Conservation (phyloP, 1,140 invertebrate species). For the Cydia splendana region DNA sequence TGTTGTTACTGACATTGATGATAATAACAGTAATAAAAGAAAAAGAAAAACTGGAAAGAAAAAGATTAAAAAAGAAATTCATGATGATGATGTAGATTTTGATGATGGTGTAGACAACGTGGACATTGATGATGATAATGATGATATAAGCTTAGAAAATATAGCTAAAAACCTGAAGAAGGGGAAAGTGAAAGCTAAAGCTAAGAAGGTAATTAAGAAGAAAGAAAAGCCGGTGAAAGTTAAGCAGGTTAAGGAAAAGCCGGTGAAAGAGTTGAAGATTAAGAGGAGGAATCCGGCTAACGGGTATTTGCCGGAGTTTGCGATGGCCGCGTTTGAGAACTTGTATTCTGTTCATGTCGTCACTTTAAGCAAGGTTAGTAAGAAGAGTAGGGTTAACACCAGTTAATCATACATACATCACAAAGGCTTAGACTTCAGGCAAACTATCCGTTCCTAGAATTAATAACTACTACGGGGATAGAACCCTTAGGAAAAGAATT, state of each 20-base stretch:
- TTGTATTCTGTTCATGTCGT: neutral
- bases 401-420: too few species aligned
- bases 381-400: too few species aligned
- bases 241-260: neutral
- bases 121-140: conserved; percentile 1
- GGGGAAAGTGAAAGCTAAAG: neutral
- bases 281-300: conserved; percentile 1
- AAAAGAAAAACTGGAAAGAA: neutral
- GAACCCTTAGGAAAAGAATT: too few species aligned
- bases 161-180: neutral
- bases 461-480: too few species aligned
- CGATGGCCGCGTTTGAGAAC: neutral
- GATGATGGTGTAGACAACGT: neutral
- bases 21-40: neutral
- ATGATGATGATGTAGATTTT: neutral
- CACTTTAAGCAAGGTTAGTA: neutral
- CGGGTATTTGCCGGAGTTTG: neutral
- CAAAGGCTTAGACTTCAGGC: too few species aligned
- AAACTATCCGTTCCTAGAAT: too few species aligned
- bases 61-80: neutral
- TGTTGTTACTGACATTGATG: neutral
- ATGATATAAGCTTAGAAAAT: neutral
- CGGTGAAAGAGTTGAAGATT: conserved; percentile 3
- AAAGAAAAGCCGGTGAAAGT: neutral
- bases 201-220: neutral